phyloP scores from a whole-genome alignment of 2,888 invertebrate species.

The Ormyrus rosae region DNA sequence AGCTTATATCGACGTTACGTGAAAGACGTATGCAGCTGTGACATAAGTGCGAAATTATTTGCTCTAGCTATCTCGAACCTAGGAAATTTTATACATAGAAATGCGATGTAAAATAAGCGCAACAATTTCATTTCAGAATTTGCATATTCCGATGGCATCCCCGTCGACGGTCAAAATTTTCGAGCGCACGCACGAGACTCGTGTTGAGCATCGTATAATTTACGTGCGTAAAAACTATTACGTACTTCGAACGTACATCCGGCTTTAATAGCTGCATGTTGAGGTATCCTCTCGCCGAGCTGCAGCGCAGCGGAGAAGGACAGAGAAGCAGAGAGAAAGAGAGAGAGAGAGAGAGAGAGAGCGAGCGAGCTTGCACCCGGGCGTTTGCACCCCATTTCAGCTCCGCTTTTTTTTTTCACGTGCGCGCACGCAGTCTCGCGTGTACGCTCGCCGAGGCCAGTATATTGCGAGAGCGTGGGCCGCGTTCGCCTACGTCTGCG shows the following conservation, averaged over 20 bases:
- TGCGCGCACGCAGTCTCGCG: neutral
- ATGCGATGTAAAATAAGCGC: neutral
- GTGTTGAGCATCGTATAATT: neutral
- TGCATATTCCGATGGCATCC: neutral
- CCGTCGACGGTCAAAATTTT: neutral
- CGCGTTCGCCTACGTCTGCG: neutral
- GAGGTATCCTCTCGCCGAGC: neutral
- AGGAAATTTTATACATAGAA: neutral
- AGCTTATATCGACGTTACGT: neutral
- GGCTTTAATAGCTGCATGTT: slow-evolving; percentile 38
- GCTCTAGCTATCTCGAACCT: neutral
- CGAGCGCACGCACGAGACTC: too few species aligned
- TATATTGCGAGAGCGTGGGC: too few species aligned
- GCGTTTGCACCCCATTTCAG: slow-evolving; percentile 20
- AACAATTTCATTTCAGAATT: neutral
- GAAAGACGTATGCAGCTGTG: neutral
- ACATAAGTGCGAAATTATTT: slow-evolving; percentile 2
- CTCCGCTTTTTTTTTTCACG: neutral
- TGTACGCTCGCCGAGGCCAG: too few species aligned
- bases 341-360: too few species aligned
- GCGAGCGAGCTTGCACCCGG: neutral
- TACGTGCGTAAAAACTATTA: slow-evolving; percentile 6
- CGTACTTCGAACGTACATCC: neutral
- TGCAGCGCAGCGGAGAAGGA: too few species aligned
- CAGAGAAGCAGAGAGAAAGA: too few species aligned